Percentiles rank a stretch among this genome's conserved stretches.
These are phyloP conservation scores for Hemibagrus wyckioides DNA, from an alignment of 2,113 vertebrate genomes.

Conservation along the genomic window DNA sequence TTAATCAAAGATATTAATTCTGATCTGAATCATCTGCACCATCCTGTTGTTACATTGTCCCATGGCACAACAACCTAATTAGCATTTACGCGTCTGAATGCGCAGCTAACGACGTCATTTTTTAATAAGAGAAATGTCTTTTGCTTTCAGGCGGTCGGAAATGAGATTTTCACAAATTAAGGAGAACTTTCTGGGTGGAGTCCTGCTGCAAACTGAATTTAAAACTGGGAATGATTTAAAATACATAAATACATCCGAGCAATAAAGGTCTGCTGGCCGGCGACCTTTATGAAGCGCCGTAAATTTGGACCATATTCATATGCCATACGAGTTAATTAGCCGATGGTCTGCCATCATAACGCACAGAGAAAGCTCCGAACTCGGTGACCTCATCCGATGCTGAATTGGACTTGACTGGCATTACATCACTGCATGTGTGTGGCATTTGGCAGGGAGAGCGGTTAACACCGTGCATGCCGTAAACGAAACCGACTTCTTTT, in stretches of 20 bases:
- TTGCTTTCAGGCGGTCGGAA: slow-evolving; percentile 5
- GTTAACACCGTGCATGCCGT: slow-evolving; percentile 2
- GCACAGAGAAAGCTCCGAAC: neutral
- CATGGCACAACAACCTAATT: slow-evolving; percentile 16
- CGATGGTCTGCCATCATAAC: slow-evolving; percentile 29
- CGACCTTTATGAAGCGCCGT: slow-evolving; percentile 19
- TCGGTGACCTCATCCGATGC: slow-evolving; percentile 32
- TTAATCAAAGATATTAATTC: neutral
- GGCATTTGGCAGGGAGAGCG: slow-evolving; percentile 5
- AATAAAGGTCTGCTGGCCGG: neutral
- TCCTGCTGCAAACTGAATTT: neutral
- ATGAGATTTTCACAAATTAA: neutral
- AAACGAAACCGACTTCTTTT: neutral
- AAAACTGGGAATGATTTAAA: slow-evolving; percentile 25
- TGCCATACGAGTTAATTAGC: slow-evolving; percentile 41
- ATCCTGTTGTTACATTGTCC: neutral
- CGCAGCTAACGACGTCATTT: slow-evolving; percentile 17
- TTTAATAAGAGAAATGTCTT: slow-evolving; percentile 13
- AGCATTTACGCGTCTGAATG: neutral
- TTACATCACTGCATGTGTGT: slow-evolving; percentile 31
- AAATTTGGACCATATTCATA: neutral
- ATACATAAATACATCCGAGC: neutral
- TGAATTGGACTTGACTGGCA: neutral
- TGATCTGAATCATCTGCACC: neutral
- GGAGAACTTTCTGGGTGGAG: slow-evolving; percentile 19